Evolutionary conservation across 2,888 invertebrate species (phyloP), one percentile per base, ranked within the genome.

Genomic region (Lithophane leautieri): DNA sequence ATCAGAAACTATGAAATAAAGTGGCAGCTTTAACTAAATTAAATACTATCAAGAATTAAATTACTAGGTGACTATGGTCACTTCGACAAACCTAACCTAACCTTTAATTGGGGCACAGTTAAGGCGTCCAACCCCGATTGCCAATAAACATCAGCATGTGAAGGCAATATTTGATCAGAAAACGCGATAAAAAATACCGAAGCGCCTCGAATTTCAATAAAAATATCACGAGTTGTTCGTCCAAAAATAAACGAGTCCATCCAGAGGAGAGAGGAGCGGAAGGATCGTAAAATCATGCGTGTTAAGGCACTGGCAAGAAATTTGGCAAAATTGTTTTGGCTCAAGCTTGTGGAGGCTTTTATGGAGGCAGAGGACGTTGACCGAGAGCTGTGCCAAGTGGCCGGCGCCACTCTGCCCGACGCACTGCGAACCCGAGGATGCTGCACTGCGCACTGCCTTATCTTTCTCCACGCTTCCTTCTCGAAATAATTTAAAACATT

Each of bases 321-420:
- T 95, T 96, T 94, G 94, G 94, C 92, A 92, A 95, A 96, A 96
- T 96, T 96, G 96, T 95, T 96, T 96, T 96, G 96, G 96, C 93
- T 93, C 91, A 90, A 89, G 89, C 90, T 90, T 93, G 92, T 90
- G 91, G 91, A 95, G 95, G 95, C 95, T 95, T 95, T 96, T 95
- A 95, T 95, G 91, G 93, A 91, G 91, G 88, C 90, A 85, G 91
- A 91, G 96, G 92, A 96, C 95, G 93, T 93, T 96, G 96, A 96
- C 96, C 96, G 96, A 94, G 91, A 88, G 91, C 91, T 87, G 89
- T 96, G 96, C 96, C 96, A 96, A 96, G 94, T 93, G 90, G 92
- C 93, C 93, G 96, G 96, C 96, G 96, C 96, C 96, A 89, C 89
- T 92, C 91, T 93, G 94, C 85, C 94, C 94, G 95, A 94, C 95